phyloP scores from a whole-genome alignment of 2,797 vertebrate species.

The Tiaroga cobitis region DNA sequence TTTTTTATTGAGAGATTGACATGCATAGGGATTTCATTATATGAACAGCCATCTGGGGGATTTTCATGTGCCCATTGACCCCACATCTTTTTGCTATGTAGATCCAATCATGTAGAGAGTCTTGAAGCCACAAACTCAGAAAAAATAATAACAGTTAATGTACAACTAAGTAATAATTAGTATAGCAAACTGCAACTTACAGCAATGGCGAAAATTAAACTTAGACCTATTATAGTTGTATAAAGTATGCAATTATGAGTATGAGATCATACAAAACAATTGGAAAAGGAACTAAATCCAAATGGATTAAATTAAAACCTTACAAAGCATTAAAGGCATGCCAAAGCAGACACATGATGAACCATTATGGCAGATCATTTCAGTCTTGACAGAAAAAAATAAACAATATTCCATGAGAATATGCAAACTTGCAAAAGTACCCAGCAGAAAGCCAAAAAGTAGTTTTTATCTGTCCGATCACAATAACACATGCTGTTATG shows the following conservation, averaged over 20 bases:
- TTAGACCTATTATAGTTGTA: neutral
- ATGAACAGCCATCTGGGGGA: slow-evolving; percentile 43
- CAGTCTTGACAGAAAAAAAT: neutral
- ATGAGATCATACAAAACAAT: neutral
- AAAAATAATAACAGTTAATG: neutral
- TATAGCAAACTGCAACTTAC: neutral
- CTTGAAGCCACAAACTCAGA: neutral
- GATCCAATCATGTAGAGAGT: slow-evolving; percentile 37
- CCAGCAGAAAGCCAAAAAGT: neutral
- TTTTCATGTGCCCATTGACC: slow-evolving; percentile 47
- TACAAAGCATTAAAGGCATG: neutral
- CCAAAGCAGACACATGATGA: neutral
- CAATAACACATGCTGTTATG: neutral
- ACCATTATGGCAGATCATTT: neutral
- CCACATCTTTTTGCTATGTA: slow-evolving; percentile 43
- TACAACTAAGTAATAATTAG: slow-evolving; percentile 5
- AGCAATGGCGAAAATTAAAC: neutral
- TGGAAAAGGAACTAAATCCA: neutral
- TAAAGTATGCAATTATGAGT: neutral
- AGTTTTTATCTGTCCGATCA: slow-evolving; percentile 11
- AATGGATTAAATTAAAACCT: neutral
- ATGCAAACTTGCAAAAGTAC: neutral
- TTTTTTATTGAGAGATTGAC: slow-evolving; percentile 26
- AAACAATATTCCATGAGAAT: neutral
- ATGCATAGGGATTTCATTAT: slow-evolving; percentile 31